Evolutionary conservation across 2,113 vertebrate species (phyloP), one percentile per base, ranked within the genome.

Genomic region (Lasiurus cinereus): DNA sequence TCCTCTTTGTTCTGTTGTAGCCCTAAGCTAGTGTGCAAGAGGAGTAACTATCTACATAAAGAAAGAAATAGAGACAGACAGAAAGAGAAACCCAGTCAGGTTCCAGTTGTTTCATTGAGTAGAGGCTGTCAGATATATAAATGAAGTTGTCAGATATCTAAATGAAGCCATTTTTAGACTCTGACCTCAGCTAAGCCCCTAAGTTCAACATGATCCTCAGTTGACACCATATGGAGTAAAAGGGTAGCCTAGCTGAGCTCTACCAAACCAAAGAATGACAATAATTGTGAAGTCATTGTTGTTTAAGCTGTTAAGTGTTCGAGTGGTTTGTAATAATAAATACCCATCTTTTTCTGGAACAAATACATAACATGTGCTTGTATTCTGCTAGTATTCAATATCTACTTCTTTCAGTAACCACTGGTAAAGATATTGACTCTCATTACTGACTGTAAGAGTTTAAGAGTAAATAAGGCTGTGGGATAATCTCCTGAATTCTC

Each of bases 351-450:
- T 16, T 88, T 8, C 24, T 33, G 33, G 54, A 29, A 83, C 54
- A 69, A 91, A 27, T 31, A 6, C 21, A 33, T 70, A 22, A 3
- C 21, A n/a, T 14, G 13, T 72, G 2, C 21, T 31, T 33, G 2
- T 10, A 19, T 70, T 31, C 73, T 88, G 9, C 21, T 84, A 18
- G 14, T 5, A 27, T 13, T 74, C 50, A 54, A 7, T 24, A 67
- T 70, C 16, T 36, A 83, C 33, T 92, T 46, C 67, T 93, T 85
- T 88, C 22, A 64, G 56, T 89, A 62, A 95, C 76, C 31, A 78
- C 5, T 93, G 77, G 31, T 36, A 67, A 93, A 83, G 33, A 54
- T 27, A 36, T 73, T 88, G 27, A 36, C 2, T 73, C 6, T 22
- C 21, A 19, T 83, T 80, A 46, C 24, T 91, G n/a, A 39, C 54